phyloP scores from a whole-genome alignment of 2,113 vertebrate genomes.

The Tachysurus fulvidraco region DNA sequence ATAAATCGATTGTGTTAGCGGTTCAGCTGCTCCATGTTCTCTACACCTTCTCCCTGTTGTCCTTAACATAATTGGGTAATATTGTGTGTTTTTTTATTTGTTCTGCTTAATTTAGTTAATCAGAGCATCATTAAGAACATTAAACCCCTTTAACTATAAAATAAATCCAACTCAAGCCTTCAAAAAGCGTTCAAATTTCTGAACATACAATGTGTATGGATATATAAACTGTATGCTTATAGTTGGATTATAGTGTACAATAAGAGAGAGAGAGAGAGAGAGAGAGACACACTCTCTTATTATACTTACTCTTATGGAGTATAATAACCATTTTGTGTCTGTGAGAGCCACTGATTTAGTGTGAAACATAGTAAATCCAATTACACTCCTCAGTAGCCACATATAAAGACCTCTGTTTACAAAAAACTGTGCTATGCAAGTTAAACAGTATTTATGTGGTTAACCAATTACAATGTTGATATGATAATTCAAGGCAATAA shows the following conservation, averaged over 20 bases:
- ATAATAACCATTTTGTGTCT: no score
- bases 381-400: not conserved
- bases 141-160: not conserved
- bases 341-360: not conserved
- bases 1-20: not conserved
- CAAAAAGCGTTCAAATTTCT: not conserved
- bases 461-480: not conserved
- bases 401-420: not conserved
- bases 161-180: not conserved
- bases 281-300: no score
- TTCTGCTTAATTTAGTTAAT: not conserved
- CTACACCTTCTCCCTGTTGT: not conserved
- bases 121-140: not conserved
- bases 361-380: not conserved
- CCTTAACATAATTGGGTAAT: not conserved
- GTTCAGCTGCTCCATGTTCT: not conserved
- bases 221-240: not conserved
- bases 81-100: not conserved
- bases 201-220: no score
- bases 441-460: not conserved
- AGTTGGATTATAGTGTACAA: no score
- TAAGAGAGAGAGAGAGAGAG: no score
- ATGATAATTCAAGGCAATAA: constrained; percentile 2
- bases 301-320: no score
- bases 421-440: not conserved